Percentiles rank a stretch among this genome's conserved stretches.
These are phyloP conservation scores for Spilarctia lutea DNA, from an alignment of 2,888 invertebrate genomes.

Conservation along the genomic window DNA sequence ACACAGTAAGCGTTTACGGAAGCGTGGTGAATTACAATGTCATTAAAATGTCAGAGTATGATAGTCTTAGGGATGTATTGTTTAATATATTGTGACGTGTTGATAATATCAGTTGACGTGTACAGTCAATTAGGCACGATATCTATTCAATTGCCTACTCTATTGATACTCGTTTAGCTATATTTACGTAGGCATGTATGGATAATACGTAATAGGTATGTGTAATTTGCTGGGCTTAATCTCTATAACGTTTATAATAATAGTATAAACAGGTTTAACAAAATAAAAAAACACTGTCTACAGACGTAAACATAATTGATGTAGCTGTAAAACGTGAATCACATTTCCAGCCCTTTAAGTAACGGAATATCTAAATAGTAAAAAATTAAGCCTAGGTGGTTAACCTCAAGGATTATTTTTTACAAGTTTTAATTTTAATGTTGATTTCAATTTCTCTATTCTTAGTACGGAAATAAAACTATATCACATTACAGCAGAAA, in stretches of 20 bases:
- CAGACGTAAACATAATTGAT: background rate
- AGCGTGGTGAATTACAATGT: background rate
- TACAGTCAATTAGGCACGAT: conserved; percentile 1
- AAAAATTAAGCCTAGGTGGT: background rate
- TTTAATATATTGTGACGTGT: background rate
- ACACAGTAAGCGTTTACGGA: background rate
- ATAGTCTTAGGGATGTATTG: conserved; percentile 3
- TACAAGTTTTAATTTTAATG: too few species aligned
- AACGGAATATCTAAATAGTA: background rate
- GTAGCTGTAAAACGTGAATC: background rate
- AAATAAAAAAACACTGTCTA: background rate
- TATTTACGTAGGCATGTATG: background rate
- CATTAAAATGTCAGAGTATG: conserved; percentile 12
- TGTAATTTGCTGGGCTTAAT: background rate
- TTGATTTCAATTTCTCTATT: too few species aligned
- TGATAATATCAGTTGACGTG: background rate
- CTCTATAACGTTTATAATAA: background rate
- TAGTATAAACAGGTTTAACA: background rate
- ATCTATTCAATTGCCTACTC: background rate
- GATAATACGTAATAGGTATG: background rate
- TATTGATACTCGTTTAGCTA: background rate
- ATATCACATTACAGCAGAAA: too few species aligned
- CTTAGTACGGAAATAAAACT: too few species aligned
- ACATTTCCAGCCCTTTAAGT: background rate
- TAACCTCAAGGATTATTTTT: too few species aligned